phyloP scores from a whole-genome alignment of 2,888 invertebrate species.

The Cataglyphis cursor region DNA sequence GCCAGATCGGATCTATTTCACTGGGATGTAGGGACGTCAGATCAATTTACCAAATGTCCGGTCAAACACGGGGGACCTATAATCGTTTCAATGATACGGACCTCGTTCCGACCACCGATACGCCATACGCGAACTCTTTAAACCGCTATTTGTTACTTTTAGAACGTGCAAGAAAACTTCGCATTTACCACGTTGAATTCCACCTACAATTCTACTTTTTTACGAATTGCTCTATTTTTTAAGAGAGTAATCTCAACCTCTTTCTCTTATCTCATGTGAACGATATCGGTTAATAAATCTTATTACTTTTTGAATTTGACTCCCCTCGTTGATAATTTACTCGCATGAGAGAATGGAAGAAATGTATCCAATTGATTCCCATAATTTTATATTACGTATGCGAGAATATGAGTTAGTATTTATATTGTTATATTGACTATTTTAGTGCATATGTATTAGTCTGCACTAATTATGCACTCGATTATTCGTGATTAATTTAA shows the following conservation, averaged over 20 bases:
- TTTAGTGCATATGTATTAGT: not conserved
- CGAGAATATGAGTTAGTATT: not conserved
- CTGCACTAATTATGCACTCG: not conserved
- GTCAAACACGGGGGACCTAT: slow-evolving; percentile 83
- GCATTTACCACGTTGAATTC: not conserved
- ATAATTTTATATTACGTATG: not conserved
- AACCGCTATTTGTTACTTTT: slow-evolving; percentile 36
- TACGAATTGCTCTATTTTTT: not conserved
- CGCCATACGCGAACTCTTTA: slow-evolving; percentile 38
- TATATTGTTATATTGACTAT: not conserved
- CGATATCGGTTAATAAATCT: not conserved
- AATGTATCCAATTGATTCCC: not conserved
- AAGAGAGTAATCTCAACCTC: too few species aligned
- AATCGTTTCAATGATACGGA: slow-evolving; percentile 84
- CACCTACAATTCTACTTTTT: not conserved
- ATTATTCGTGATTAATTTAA: not conserved
- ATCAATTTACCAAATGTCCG: slow-evolving; percentile 86
- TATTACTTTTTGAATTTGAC: not conserved
- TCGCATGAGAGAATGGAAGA: not conserved
- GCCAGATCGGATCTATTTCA: slow-evolving; percentile 75
- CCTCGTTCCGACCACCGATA: slow-evolving; percentile 76
- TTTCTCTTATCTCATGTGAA: too few species aligned
- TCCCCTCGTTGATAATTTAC: slow-evolving; percentile 3
- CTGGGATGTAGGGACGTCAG: slow-evolving; percentile 79
- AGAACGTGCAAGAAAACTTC: slow-evolving; percentile 7